Conservation (phyloP, 2,888 invertebrate genomes). For the Chrysomela aeneicollis region DNA sequence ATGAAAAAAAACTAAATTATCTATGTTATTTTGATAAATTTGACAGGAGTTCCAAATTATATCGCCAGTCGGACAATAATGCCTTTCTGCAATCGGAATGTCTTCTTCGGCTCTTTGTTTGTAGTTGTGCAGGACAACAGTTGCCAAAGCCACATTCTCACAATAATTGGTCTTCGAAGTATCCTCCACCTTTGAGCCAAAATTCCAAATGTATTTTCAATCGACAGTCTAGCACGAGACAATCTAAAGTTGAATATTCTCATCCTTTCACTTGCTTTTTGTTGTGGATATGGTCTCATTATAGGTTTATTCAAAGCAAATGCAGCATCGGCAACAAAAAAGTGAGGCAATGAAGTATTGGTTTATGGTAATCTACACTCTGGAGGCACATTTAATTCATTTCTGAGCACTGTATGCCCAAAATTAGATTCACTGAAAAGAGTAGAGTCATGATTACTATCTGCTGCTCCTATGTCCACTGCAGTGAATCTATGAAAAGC, state of each 20-base stretch:
- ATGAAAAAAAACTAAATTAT: too few relatives aligned
- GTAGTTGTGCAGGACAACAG: too few relatives aligned
- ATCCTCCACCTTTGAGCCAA: conserved; percentile 9
- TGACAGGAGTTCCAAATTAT: too few relatives aligned
- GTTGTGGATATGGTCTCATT: too few relatives aligned
- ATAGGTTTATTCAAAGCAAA: too few relatives aligned
- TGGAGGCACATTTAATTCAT: background rate
- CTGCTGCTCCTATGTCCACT: conserved; percentile 33
- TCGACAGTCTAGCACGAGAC: background rate
- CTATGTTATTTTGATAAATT: too few relatives aligned
- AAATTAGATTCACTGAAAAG: conserved; percentile 19
- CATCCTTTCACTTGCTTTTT: too few relatives aligned
- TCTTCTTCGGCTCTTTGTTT: too few relatives aligned
- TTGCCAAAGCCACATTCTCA: too few relatives aligned
- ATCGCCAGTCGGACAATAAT: conserved; percentile 11
- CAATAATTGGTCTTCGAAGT: too few relatives aligned
- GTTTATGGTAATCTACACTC: conserved; percentile 7
- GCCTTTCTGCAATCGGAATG: background rate
- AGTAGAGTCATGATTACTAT: conserved; percentile 20
- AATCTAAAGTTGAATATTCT: background rate
- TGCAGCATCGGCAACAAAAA: conserved; percentile 24
- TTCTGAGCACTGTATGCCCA: conserved; percentile 16
- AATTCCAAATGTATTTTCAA: conserved; percentile 12
- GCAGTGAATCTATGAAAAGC: conserved; percentile 8
- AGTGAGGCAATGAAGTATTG: background rate